phyloP scores from a whole-genome alignment of 2,888 invertebrate genomes.

The Mythimna ferrago region DNA sequence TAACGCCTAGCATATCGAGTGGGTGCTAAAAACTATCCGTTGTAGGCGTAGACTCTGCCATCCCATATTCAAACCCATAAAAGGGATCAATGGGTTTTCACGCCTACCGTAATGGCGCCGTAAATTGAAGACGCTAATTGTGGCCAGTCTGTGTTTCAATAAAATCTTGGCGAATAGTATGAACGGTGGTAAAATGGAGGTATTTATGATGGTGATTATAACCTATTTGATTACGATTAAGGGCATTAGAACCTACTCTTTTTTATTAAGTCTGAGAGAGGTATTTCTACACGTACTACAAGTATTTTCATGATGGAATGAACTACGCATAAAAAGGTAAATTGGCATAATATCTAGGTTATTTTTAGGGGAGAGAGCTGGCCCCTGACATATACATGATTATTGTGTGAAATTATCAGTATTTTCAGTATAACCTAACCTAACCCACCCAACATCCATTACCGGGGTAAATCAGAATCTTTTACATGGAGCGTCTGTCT shows the following conservation, averaged over 20 bases:
- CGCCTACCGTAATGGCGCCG: conserved; percentile 28
- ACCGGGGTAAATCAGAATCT: too few relatives aligned
- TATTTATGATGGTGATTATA: conserved; percentile 1
- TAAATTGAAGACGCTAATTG: conserved; percentile 48
- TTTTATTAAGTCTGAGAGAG: not conserved
- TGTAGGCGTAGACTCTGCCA: conserved; percentile 8
- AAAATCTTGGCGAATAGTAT: conserved; percentile 3
- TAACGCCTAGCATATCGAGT: conserved; percentile 16
- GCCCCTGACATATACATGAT: too few relatives aligned
- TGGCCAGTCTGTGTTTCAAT: conserved; percentile 13
- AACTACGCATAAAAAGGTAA: not conserved
- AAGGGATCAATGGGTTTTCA: conserved; percentile 36
- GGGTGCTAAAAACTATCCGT: conserved; percentile 32
- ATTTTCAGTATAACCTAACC: too few relatives aligned
- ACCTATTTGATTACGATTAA: not conserved
- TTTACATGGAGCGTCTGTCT: too few relatives aligned
- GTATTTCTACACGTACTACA: too few relatives aligned
- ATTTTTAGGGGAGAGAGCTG: too few relatives aligned
- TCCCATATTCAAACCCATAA: conserved; percentile 36
- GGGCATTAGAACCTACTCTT: not conserved
- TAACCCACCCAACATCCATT: too few relatives aligned
- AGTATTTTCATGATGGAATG: too few relatives aligned
- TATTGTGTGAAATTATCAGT: too few relatives aligned
- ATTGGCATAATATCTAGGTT: too few relatives aligned
- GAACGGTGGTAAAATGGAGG: not conserved